Conservation (phyloP, 1,140 invertebrate genomes). For the Propsilocerus akamusi region DNA sequence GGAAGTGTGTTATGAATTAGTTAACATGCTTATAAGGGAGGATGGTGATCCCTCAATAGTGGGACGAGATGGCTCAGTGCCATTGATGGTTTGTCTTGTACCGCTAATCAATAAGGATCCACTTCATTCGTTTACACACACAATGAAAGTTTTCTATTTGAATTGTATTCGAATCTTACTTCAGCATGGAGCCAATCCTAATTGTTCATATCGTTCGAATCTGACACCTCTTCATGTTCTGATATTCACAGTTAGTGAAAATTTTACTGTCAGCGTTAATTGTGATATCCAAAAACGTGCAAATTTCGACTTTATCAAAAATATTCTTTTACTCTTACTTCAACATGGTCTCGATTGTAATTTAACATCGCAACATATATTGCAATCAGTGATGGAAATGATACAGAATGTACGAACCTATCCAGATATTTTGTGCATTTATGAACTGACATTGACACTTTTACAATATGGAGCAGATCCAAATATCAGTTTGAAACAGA, state of each 20-base stretch:
- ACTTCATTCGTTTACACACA: constrained; percentile 51
- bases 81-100: constrained; percentile 53
- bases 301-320: constrained; percentile 44
- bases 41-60: constrained; percentile 49
- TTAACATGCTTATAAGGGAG: constrained; percentile 49
- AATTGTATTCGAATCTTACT: constrained; percentile 50
- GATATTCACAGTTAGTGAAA: constrained; percentile 52
- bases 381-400: constrained; percentile 48
- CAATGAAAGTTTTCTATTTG: constrained; percentile 54
- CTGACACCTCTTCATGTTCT: constrained; percentile 52
- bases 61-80: constrained; percentile 47
- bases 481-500: constrained; percentile 34
- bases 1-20: constrained; percentile 50
- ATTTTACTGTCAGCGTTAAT: constrained; percentile 37
- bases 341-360: constrained; percentile 51
- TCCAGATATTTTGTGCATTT: constrained; percentile 43
- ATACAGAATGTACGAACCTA: constrained; percentile 44
- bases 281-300: constrained; percentile 37
- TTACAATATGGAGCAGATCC: constrained; percentile 46
- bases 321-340: constrained; percentile 42
- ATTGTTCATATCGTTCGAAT: constrained; percentile 48
- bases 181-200: constrained; percentile 50
- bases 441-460: constrained; percentile 43
- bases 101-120: constrained; percentile 58
- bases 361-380: constrained; percentile 38